Conservation (phyloP, 2,797 vertebrate species). For the Enteromius paludinosus region DNA sequence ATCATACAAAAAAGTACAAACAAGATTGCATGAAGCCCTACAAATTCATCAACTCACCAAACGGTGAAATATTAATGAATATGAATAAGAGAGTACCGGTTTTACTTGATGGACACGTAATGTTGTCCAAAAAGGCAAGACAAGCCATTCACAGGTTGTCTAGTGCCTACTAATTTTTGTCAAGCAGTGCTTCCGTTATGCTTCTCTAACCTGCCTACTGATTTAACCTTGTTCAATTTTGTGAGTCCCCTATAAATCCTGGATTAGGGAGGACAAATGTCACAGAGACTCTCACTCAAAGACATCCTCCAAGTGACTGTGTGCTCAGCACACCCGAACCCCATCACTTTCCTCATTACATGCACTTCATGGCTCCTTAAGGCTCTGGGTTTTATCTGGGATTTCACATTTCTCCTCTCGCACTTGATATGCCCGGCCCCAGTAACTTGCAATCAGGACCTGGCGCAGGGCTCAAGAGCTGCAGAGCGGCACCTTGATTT, state of each 20-base stretch:
- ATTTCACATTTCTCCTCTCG: constrained; percentile 78
- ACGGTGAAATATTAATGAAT: background rate
- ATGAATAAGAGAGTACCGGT: background rate
- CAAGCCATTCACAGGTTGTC: constrained; percentile 10
- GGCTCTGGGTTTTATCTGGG: constrained; percentile 78
- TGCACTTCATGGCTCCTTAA: constrained; percentile 76
- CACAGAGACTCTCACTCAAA: constrained; percentile 65
- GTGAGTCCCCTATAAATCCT: constrained; percentile 72
- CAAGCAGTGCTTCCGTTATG: constrained; percentile 62
- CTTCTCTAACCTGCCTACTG: constrained; percentile 68
- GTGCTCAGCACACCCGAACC: constrained; percentile 67
- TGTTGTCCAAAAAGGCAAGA: background rate
- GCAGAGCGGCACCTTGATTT: constrained; percentile 75
- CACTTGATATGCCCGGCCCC: constrained; percentile 76
- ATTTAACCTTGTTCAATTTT: constrained; percentile 71
- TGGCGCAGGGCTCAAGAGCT: constrained; percentile 48
- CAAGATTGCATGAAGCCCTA: background rate
- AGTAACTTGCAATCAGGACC: constrained; percentile 74
- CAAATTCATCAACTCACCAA: background rate
- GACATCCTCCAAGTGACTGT: constrained; percentile 46
- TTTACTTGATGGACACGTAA: background rate
- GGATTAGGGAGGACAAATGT: constrained; percentile 75
- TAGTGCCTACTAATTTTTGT: constrained; percentile 67
- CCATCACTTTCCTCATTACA: constrained; percentile 80
- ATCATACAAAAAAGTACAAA: background rate